Percentiles rank a stretch among this genome's conserved stretches.
Evolutionary conservation across 2,113 vertebrate species (phyloP).

Genomic region (Bucco capensis): DNA sequence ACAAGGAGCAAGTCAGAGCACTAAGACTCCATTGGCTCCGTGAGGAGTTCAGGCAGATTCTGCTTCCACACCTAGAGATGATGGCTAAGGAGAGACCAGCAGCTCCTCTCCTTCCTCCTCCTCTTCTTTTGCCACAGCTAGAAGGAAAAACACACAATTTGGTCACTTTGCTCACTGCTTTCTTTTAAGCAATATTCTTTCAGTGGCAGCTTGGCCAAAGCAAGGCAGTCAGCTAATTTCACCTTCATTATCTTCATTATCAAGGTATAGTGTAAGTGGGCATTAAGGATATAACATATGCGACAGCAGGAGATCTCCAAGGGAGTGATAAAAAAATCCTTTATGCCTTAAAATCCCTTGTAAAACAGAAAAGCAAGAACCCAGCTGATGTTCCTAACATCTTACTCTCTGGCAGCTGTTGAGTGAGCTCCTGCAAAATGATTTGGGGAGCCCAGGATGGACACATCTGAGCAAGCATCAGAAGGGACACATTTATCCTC

Average conservation of each 20-base stretch:
- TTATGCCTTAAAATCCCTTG: neutral
- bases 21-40: neutral
- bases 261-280: neutral
- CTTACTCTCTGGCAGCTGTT: neutral
- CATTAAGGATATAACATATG: neutral
- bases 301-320: neutral
- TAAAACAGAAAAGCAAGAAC: neutral
- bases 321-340: neutral
- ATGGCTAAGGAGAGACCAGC: neutral
- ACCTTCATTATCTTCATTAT: neutral
- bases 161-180: slow-evolving; percentile 24
- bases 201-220: neutral
- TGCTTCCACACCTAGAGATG: neutral
- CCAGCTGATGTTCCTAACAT: neutral
- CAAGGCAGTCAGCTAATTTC: neutral
- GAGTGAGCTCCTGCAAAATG: neutral
- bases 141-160: too few species aligned
- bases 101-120: neutral
- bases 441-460: neutral
- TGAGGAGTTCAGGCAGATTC: neutral
- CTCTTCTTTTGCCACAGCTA: neutral
- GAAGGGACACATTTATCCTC: too few species aligned
- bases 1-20: neutral
- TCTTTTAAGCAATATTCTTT: slow-evolving; percentile 32
- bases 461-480: neutral